Evolutionary conservation across 2,113 vertebrate species (phyloP), one percentile per base, ranked within the genome.

Genomic region (Thamnophis sirtalis): DNA sequence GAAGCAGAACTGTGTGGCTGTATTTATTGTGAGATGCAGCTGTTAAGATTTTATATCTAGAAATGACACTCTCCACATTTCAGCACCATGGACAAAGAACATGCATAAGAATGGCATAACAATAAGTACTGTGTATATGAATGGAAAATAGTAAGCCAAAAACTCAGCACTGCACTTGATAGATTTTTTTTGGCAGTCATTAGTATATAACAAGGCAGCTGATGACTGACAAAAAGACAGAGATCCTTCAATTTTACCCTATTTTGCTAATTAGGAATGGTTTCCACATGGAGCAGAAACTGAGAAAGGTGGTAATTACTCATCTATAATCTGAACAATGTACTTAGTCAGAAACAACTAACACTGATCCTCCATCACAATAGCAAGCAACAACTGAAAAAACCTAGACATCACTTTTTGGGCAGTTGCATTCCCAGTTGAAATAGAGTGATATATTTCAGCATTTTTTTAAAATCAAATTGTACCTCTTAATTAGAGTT

Each of bases 191-290:
- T 5, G 21, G 89, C 3, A 53, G 0, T 28, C 38, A 90, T 88
- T 50, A 86, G 68, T 0, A 49, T 87, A 93, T 63, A 91, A 91
- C 68, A 1, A 90, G 91, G 89, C 94, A 96, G 85, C 90, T 95
- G 94, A 87, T 43, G 85, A 94, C 88, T 91, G 93, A 96, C 1
- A 0, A 68, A 93, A 86, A 96, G 92, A 26, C 91, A 48, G 55
- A 91, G 92, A 96, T 91, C 94, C 93, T 85, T 91, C 85, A 58
- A 88, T 89, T 93, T 93, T 84, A 50, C 48, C 80, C 90, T 84
- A 58, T 90, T 53, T 85, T 91, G 88, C 88, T 94, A 51, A 95
- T 63, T 51, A 90, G 55, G 54, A 80, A 2, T 55, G 68, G 54
- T 84, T 92, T 93, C 93, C 68, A 91, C 90, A 93, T n/a, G 93